Evolutionary conservation across 2,113 vertebrate genomes (phyloP).

Genomic region (Pelmatolapia mariae): DNA sequence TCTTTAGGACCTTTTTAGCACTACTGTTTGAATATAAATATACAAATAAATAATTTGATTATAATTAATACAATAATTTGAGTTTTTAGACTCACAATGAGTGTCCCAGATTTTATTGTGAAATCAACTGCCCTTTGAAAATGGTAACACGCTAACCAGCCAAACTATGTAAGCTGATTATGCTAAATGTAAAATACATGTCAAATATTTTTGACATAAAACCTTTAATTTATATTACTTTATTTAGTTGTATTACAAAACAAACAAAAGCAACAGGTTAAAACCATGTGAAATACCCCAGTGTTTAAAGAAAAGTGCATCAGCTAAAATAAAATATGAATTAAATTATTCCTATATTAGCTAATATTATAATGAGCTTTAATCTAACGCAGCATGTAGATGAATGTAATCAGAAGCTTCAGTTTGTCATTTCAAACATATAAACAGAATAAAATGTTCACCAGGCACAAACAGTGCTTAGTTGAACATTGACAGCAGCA

Average conservation of each 20-base stretch:
- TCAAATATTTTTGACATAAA: not conserved
- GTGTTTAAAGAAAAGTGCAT: not conserved
- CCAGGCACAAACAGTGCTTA: not conserved
- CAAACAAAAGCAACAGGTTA: not conserved
- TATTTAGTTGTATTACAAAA: not conserved
- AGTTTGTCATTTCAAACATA: not conserved
- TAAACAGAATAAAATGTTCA: not conserved
- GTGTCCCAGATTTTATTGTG: not conserved
- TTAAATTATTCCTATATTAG: too few species aligned
- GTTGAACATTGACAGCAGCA: not conserved
- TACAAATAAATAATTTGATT: not conserved
- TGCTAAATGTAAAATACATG: not conserved
- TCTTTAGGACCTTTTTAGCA: not conserved
- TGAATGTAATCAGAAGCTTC: not conserved
- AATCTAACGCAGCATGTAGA: not conserved
- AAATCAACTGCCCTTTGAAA: not conserved
- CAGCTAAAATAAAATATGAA: not conserved
- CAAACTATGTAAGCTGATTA: not conserved
- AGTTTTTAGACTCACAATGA: not conserved
- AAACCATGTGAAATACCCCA: not conserved
- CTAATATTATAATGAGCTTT: not conserved
- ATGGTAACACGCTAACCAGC: not conserved
- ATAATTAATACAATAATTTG: not conserved
- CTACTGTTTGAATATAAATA: not conserved
- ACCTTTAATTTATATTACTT: not conserved